Evolutionary conservation across 2,113 vertebrate genomes (phyloP).

Genomic region (Lontra canadensis): DNA sequence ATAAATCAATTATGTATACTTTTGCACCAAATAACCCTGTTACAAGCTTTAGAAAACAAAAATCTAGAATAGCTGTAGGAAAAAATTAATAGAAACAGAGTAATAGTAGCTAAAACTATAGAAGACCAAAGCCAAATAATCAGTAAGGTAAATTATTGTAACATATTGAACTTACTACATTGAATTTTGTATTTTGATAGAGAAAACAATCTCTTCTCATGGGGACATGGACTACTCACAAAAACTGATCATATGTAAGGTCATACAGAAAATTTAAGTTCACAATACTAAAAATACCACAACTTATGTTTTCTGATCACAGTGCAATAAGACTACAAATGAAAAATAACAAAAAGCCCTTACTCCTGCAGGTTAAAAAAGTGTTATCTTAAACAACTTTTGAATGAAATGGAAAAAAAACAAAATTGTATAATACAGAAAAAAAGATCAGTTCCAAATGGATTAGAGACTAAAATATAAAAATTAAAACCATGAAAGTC

Average conservation of each 20-base stretch:
- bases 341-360: neutral
- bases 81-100: neutral
- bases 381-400: neutral
- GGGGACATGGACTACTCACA: neutral
- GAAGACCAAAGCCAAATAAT: neutral
- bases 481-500: neutral
- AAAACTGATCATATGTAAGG: neutral
- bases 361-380: neutral
- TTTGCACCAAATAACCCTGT: neutral
- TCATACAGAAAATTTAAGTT: neutral
- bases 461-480: neutral
- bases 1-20: neutral
- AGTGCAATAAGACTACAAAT: neutral
- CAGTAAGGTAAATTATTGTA: neutral
- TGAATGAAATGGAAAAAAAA: neutral
- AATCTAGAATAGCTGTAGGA: neutral
- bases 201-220: slow-evolving; percentile 2
- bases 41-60: slow-evolving; percentile 19
- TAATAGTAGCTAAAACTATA: neutral
- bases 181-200: neutral
- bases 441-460: neutral
- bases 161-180: neutral
- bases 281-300: neutral
- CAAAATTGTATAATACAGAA: neutral
- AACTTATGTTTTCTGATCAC: neutral